Conservation (phyloP, 2,888 invertebrate species). For the Pristionchus fissidentatus region DNA sequence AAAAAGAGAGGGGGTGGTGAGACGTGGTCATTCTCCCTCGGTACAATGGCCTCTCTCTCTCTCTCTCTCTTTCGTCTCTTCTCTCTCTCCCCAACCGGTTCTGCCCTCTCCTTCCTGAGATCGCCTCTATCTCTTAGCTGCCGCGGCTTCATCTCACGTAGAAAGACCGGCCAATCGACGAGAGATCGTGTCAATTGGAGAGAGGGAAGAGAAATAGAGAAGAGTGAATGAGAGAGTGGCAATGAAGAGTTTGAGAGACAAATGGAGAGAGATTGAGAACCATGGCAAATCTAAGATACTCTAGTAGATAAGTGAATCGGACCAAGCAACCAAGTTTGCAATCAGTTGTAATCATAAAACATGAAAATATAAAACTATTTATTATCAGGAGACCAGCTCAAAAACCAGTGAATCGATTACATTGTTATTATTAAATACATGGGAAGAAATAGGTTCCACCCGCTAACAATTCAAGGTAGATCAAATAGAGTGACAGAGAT, state of each 20-base stretch:
- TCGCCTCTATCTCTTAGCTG: background rate
- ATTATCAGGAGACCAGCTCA: background rate
- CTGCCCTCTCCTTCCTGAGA: background rate
- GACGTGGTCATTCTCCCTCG: background rate
- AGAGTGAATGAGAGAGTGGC: background rate
- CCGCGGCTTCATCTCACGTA: slow-evolving; percentile 33
- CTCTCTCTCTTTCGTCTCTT: background rate
- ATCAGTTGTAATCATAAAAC: background rate
- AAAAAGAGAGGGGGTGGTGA: too few relatives aligned
- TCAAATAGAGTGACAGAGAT: slow-evolving; percentile 25
- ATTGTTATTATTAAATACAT: background rate
- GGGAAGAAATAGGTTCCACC: background rate
- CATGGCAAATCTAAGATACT: slow-evolving; percentile 11
- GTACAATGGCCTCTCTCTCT: slow-evolving; percentile 13
- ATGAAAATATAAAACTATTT: too few relatives aligned
- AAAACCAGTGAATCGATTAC: too few relatives aligned
- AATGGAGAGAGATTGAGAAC: background rate
- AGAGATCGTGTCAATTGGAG: background rate
- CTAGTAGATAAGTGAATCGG: background rate
- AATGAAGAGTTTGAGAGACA: background rate
- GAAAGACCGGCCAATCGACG: slow-evolving; percentile 22
- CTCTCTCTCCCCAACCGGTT: background rate
- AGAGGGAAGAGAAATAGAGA: background rate
- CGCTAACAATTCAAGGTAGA: background rate
- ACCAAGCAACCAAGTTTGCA: background rate